These are phyloP conservation scores for Lontra canadensis DNA, from an alignment of 2,113 vertebrate genomes.

Conservation along the genomic window DNA sequence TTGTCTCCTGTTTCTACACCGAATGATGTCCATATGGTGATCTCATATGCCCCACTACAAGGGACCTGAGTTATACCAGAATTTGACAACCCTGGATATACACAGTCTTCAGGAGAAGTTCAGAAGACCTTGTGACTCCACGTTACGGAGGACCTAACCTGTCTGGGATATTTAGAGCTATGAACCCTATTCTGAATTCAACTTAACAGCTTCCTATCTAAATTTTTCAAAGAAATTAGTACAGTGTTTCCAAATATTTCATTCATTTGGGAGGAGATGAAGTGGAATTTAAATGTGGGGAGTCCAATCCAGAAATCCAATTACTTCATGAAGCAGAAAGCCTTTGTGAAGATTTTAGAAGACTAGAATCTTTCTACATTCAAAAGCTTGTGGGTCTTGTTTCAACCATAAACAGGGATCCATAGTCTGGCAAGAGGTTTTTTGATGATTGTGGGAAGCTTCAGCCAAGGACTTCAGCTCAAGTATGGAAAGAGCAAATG, in stretches of 20 bases:
- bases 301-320: slow-evolving; percentile 91
- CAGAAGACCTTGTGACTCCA: slow-evolving; percentile 91
- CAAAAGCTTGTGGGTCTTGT: slow-evolving; percentile 89
- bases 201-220: slow-evolving; percentile 93
- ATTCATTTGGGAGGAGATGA: slow-evolving; percentile 97
- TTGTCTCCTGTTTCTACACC: slow-evolving; percentile 92
- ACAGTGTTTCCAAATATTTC: slow-evolving; percentile 92
- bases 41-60: slow-evolving; percentile 92
- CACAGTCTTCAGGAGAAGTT: slow-evolving; percentile 92
- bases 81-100: slow-evolving; percentile 96
- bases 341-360: slow-evolving; percentile 88
- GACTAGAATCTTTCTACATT: slow-evolving; percentile 90
- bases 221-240: slow-evolving; percentile 92
- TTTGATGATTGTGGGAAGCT: slow-evolving; percentile 89
- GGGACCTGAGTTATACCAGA: slow-evolving; percentile 95
- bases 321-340: slow-evolving; percentile 90
- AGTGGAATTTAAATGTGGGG: slow-evolving; percentile 94
- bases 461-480: slow-evolving; percentile 89
- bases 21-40: slow-evolving; percentile 88
- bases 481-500: slow-evolving; percentile 89
- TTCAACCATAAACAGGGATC: slow-evolving; percentile 85
- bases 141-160: slow-evolving; percentile 85
- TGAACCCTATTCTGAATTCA: slow-evolving; percentile 93
- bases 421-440: slow-evolving; percentile 96
- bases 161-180: slow-evolving; percentile 87